Percentiles rank a stretch among this genome's conserved stretches.
phyloP scores from a whole-genome alignment of 1,140 invertebrate species.

The Ephestia elutella region DNA sequence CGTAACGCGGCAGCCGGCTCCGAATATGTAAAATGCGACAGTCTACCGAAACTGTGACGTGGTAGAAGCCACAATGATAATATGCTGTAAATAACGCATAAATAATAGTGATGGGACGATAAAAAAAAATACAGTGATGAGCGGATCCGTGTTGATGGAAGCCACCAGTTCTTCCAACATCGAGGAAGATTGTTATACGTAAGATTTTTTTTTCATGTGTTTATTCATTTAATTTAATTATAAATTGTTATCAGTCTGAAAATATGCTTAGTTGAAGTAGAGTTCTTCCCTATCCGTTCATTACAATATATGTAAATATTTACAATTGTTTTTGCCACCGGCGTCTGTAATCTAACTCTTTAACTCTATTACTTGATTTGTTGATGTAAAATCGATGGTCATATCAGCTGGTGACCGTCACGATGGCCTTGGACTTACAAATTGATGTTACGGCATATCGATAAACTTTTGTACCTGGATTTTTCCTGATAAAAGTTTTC shows the following conservation, averaged over 20 bases:
- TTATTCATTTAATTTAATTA: constrained; percentile 7
- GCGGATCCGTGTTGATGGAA: constrained; percentile 38
- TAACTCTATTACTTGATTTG: constrained; percentile 18
- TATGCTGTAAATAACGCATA: background rate
- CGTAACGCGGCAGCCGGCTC: background rate
- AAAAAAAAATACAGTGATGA: constrained; percentile 32
- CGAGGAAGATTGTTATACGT: constrained; percentile 55
- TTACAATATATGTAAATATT: background rate
- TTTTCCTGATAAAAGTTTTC: too few species aligned
- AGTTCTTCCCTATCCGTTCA: too few species aligned
- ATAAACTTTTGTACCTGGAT: background rate
- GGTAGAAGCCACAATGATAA: background rate
- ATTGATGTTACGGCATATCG: background rate
- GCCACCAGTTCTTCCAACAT: constrained; percentile 39
- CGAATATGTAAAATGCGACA: constrained; percentile 1
- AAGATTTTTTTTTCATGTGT: constrained; percentile 24
- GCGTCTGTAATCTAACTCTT: background rate
- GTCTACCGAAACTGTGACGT: background rate
- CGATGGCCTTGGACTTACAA: constrained; percentile 26
- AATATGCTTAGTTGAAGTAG: too few species aligned
- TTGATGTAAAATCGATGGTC: constrained; percentile 26
- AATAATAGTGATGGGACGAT: constrained; percentile 1
- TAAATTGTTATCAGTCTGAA: too few species aligned
- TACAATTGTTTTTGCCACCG: background rate
- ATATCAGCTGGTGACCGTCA: constrained; percentile 36